Evolutionary conservation across 2,888 invertebrate genomes (phyloP).

Genomic region (Limnephilus marmoratus): DNA sequence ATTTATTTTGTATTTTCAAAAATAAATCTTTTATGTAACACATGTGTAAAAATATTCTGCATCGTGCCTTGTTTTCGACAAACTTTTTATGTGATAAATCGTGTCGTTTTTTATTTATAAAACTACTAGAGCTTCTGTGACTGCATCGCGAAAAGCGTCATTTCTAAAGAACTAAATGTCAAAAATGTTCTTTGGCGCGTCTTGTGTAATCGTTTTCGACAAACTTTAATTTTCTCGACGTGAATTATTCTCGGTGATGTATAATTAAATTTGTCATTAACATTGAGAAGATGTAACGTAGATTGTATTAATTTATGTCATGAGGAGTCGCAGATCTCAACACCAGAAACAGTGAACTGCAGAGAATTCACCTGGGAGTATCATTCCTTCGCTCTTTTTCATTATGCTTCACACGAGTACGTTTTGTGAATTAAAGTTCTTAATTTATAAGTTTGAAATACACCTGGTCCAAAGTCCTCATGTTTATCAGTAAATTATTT

Average conservation of each 20-base stretch:
- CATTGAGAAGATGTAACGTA: not conserved
- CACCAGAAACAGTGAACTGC: not conserved
- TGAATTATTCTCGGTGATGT: not conserved
- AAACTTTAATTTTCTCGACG: not conserved
- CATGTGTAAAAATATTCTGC: slow-evolving; percentile 18
- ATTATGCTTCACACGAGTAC: not conserved
- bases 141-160: not conserved
- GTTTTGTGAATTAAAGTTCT: not conserved
- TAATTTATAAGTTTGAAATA: not conserved
- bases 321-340: not conserved
- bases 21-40: slow-evolving; percentile 13
- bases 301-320: not conserved
- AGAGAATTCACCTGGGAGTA: not conserved
- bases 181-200: slow-evolving; percentile 1
- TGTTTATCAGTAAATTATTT: not conserved
- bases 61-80: not conserved
- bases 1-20: not conserved
- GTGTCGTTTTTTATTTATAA: not conserved
- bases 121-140: not conserved
- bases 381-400: not conserved
- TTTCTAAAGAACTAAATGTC: not conserved
- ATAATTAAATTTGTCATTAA: not conserved
- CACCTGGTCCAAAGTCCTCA: slow-evolving; percentile 3
- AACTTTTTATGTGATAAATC: not conserved
- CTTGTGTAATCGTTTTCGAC: slow-evolving; percentile 18